These are phyloP conservation scores for Drosophila pseudotalamancana DNA, from an alignment of 2,888 invertebrate genomes.

Conservation along the genomic window DNA sequence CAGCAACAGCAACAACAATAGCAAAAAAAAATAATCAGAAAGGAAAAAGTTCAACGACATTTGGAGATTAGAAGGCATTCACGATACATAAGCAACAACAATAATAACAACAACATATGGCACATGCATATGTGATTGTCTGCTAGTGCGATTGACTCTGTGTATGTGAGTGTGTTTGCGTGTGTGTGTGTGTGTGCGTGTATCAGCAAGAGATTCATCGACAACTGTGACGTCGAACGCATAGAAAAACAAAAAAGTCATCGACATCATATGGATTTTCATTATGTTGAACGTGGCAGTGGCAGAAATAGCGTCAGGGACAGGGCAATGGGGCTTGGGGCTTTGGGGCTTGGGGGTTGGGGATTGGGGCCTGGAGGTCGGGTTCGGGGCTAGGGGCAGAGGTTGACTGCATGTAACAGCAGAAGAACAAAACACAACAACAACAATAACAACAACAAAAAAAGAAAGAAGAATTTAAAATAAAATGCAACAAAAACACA, in stretches of 20 bases:
- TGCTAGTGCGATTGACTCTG: no score
- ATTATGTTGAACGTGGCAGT: conserved; percentile 41
- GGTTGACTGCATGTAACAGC: conserved; percentile 25
- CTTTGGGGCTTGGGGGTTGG: background rate
- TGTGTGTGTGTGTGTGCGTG: conserved; percentile 15
- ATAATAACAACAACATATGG: conserved; percentile 21
- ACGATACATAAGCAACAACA: conserved; percentile 43
- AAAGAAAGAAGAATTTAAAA: background rate
- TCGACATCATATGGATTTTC: conserved; percentile 76
- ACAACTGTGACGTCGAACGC: conserved; percentile 37
- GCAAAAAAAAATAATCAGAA: conserved; percentile 1
- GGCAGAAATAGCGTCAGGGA: conserved; percentile 30
- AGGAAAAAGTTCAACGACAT: conserved; percentile 73
- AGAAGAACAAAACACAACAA: conserved; percentile 3
- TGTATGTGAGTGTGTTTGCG: conserved; percentile 8
- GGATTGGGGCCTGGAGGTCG: no score
- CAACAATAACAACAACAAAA: background rate
- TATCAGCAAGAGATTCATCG: conserved; percentile 50
- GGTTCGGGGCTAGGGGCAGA: conserved; percentile 15
- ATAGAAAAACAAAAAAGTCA: conserved; percentile 65
- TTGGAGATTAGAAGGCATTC: conserved; percentile 76
- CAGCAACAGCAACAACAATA: conserved; percentile 6
- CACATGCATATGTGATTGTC: conserved; percentile 73
- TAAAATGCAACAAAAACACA: conserved; percentile 17
- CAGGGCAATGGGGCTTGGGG: background rate